phyloP scores from a whole-genome alignment of 2,113 vertebrate species.

The Bolborhynchus lineola region DNA sequence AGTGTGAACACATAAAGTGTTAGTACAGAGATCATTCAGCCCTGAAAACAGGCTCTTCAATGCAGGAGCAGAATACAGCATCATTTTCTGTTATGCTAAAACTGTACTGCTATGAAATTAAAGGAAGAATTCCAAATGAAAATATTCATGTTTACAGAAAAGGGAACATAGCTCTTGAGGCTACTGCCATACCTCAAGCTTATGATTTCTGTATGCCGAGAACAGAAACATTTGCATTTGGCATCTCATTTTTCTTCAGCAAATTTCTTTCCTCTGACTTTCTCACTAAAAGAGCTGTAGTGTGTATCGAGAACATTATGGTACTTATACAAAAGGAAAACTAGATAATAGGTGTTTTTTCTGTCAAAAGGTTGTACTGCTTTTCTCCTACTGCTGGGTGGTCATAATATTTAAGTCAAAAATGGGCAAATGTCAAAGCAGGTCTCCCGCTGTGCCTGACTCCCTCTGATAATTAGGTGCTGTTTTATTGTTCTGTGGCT shows the following conservation, averaged over 20 bases:
- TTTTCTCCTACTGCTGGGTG: constrained; percentile 31
- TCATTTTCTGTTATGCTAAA: background rate
- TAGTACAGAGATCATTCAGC: background rate
- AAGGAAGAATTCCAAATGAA: background rate
- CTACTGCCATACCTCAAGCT: background rate
- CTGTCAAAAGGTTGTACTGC: background rate
- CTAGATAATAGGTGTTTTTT: constrained; percentile 25
- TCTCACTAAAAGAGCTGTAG: background rate
- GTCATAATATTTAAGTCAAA: constrained; percentile 41
- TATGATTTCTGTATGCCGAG: background rate
- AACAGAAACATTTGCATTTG: background rate
- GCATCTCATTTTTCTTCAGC: background rate
- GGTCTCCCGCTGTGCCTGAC: constrained; percentile 9
- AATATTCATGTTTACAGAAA: background rate
- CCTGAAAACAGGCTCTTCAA: background rate
- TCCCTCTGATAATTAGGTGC: constrained; percentile 45
- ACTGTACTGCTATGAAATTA: background rate
- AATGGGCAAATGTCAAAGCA: constrained; percentile 57
- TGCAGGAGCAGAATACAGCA: background rate
- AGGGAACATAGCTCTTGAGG: background rate
- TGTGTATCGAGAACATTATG: background rate
- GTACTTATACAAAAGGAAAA: constrained; percentile 28
- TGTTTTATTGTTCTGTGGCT: constrained; percentile 16
- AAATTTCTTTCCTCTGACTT: background rate
- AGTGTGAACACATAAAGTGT: background rate